Percentiles rank a stretch among this genome's conserved stretches.
These are phyloP conservation scores for human DNA, from an alignment of 2,113 vertebrate genomes.

Conservation along the genomic window DNA sequence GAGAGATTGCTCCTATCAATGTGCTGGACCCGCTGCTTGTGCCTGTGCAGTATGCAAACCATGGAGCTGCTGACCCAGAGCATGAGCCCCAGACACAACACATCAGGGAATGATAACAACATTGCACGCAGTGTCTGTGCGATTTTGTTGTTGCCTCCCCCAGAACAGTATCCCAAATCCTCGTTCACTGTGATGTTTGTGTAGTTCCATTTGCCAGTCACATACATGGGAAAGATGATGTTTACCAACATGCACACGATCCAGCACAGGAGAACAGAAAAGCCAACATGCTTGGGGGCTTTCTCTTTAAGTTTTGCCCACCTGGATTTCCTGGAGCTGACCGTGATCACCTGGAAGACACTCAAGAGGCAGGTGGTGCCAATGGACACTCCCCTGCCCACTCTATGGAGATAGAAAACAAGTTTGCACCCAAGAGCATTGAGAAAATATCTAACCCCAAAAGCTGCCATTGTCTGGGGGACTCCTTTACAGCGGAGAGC, in stretches of 20 bases:
- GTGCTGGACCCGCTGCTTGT: not conserved
- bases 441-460: not conserved
- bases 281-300: not conserved
- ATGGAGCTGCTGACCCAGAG: too few relatives aligned
- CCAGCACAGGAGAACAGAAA: not conserved
- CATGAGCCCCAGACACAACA: too few relatives aligned
- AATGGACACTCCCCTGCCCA: not conserved
- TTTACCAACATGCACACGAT: not conserved
- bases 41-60: not conserved
- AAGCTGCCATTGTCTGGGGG: not conserved
- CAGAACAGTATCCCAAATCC: too few relatives aligned
- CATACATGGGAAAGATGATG: too few relatives aligned
- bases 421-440: not conserved
- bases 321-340: not conserved
- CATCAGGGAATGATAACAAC: too few relatives aligned
- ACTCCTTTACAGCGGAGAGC: not conserved
- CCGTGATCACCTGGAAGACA: not conserved
- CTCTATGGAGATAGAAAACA: not conserved
- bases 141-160: too few relatives aligned
- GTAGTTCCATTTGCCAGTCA: too few relatives aligned
- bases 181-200: too few relatives aligned
- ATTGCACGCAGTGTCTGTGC: too few relatives aligned
- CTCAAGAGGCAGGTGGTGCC: not conserved
- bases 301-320: not conserved
- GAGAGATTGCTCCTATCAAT: not conserved